A percentile compares a stretch with the other conserved stretches of the same genome.
phyloP scores from a whole-genome alignment of 64 coral and sea anemone genomes.

The Pachyseris speciosa region DNA sequence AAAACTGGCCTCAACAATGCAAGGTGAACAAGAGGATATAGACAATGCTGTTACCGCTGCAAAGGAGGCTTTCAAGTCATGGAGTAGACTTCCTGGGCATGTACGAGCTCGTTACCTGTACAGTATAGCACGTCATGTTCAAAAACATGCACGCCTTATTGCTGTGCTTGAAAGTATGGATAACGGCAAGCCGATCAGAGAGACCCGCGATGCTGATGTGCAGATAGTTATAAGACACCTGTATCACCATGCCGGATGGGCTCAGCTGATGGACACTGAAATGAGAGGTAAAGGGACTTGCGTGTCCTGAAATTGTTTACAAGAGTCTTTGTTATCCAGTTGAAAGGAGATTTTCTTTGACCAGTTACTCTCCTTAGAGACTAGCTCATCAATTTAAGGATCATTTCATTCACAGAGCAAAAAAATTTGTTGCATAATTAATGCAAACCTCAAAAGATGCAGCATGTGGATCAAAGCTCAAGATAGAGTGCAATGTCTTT shows the following conservation, averaged over 20 bases:
- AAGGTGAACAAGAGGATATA: constrained; percentile 93
- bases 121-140: constrained; percentile 96
- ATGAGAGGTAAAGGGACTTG: constrained; percentile 79
- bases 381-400: no score
- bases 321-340: no score
- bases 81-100: constrained; percentile 93
- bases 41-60: constrained; percentile 87
- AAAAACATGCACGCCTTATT: constrained; percentile 94
- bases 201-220: constrained; percentile 90
- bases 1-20: constrained; percentile 92
- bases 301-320: background rate
- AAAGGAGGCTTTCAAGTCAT: constrained; percentile 84
- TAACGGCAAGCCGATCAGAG: constrained; percentile 94
- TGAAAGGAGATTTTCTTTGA: background rate
- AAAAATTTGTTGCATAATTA: no score
- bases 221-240: constrained; percentile 93
- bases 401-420: no score
- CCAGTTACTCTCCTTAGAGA: no score
- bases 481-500: no score
- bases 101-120: constrained; percentile 92
- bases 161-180: constrained; percentile 94
- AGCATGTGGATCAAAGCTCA: no score
- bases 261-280: constrained; percentile 96
- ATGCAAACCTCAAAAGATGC: no score
- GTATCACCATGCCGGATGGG: constrained; percentile 98